Conservation (phyloP, 2,797 vertebrate genomes). For the Rhinella marina region DNA sequence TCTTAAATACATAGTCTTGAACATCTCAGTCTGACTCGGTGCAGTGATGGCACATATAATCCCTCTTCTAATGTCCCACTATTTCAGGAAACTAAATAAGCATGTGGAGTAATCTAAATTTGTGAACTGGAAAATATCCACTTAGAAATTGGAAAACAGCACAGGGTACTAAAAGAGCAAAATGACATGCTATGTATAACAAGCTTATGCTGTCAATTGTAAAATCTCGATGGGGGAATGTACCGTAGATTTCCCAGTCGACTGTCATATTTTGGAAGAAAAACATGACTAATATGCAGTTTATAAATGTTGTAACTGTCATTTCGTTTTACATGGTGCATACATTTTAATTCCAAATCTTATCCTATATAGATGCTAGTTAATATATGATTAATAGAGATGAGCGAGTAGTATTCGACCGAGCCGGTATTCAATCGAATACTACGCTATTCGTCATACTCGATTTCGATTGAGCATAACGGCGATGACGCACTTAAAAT, state of each 20-base stretch:
- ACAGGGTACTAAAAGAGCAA: constrained; percentile 9
- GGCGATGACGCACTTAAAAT: too few relatives aligned
- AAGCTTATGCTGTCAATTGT: constrained; percentile 39
- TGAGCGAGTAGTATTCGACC: too few relatives aligned
- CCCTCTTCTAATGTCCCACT: background rate
- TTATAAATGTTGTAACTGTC: constrained; percentile 39
- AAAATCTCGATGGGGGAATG: constrained; percentile 26
- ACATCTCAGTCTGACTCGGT: background rate
- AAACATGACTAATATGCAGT: constrained; percentile 32
- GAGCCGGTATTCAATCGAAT: too few relatives aligned
- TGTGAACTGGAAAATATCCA: background rate
- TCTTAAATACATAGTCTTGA: background rate
- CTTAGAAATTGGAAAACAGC: background rate
- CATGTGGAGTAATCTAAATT: constrained; percentile 5
- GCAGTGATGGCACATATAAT: background rate
- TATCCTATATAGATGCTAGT: constrained; percentile 36
- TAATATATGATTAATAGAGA: background rate
- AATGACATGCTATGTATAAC: constrained; percentile 35
- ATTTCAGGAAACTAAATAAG: background rate
- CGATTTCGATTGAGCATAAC: too few relatives aligned
- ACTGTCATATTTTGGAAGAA: constrained; percentile 17
- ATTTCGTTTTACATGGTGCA: constrained; percentile 14
- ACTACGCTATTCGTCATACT: too few relatives aligned
- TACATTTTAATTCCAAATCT: constrained; percentile 30
- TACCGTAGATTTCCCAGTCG: constrained; percentile 1